Percentiles rank a stretch among this genome's conserved stretches.
Evolutionary conservation across 1,140 invertebrate genomes (phyloP).

Genomic region (Orchestia grillus): DNA sequence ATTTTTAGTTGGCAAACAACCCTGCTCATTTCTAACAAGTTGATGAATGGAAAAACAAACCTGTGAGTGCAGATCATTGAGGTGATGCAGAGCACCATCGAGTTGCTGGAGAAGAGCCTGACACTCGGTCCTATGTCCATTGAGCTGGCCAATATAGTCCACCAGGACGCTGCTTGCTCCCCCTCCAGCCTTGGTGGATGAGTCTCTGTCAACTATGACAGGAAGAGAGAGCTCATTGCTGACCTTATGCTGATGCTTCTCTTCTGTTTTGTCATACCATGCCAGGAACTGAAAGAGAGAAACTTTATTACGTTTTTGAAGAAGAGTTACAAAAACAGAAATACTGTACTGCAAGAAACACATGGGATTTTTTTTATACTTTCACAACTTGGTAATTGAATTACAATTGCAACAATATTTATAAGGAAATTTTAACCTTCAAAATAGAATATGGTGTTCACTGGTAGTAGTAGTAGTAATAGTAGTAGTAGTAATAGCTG

Average conservation of each 20-base stretch:
- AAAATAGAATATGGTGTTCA: too few species aligned
- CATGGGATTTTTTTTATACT: too few species aligned
- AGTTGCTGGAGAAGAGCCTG: constrained; percentile 31
- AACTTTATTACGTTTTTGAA: neutral
- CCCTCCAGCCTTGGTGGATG: neutral
- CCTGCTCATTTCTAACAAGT: too few species aligned
- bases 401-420: too few species aligned
- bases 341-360: too few species aligned
- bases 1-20: too few species aligned
- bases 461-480: too few species aligned
- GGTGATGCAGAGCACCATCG: constrained; percentile 21
- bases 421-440: too few species aligned
- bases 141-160: constrained; percentile 22
- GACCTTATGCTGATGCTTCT: neutral
- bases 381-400: too few species aligned
- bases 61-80: constrained; percentile 16
- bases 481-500: too few species aligned
- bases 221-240: neutral
- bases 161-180: neutral
- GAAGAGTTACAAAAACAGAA: neutral
- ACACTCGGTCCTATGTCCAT: constrained; percentile 12
- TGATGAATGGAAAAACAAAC: too few species aligned
- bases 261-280: constrained; percentile 32
- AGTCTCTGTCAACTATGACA: neutral
- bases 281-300: neutral